Evolutionary conservation across 2,888 invertebrate species (phyloP), one percentile per base, ranked within the genome.

Genomic region (Apodemia duryi): DNA sequence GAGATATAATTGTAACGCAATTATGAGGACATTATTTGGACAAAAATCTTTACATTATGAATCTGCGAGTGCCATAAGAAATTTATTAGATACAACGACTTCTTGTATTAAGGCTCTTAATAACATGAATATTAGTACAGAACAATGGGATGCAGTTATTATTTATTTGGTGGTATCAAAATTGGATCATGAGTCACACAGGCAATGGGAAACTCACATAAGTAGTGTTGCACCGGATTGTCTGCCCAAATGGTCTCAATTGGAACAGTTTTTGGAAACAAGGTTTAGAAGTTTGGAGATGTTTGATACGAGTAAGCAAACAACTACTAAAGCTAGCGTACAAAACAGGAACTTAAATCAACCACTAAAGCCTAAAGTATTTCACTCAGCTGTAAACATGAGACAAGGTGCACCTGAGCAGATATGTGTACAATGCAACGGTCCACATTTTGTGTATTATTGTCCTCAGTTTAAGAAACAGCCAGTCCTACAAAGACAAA

Each of bases 71-170:
- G 60, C 38, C 0, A 62, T 72, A 1, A 66, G 62, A 63, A 61
- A 67, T 5, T 38, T 73, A 35, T n/a, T 71, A 1, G 72, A 72
- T 43, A 71, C 71, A 11, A 71, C 72, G 10, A 64, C 66, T 13
- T 52, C 67, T 28, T 70, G 71, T 60, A 60, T 71, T 10, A 69
- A 71, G 54, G 64, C 69, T 6, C 51, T 72, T 9, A 35, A 68
- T 1, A 73, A 71, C 61, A 11, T 73, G 11, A 66, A 61, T 1
- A 35, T 74, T 9, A 61, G 63, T 0, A 72, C 70, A 2, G 46
- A 62, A 6, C 46, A 43, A 1, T 43, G 72, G 72, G 72, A 72
- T 62, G 60, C 52, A 1, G 64, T 72, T n/a, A 67, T 72, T 7
- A 67, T 64, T 49, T 57, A 70, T 61, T 32, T 72, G 28, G 67